These are phyloP conservation scores for Stenolophus ochropezus DNA, from an alignment of 2,888 invertebrate species.

Conservation along the genomic window DNA sequence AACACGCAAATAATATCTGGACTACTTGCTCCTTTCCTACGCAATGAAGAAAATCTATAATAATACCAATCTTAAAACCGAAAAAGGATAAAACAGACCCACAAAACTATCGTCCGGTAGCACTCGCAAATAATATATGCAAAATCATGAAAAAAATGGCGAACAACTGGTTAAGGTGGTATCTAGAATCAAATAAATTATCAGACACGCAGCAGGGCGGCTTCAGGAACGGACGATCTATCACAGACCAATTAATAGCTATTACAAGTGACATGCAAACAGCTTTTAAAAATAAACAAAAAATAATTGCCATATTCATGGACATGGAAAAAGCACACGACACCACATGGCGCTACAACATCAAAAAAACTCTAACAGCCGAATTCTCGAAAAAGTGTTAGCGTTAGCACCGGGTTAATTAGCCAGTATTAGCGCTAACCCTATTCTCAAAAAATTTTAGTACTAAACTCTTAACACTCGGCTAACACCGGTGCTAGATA, in stretches of 20 bases:
- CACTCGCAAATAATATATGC: constrained; percentile 10
- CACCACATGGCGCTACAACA: not conserved
- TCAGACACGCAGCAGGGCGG: constrained; percentile 3
- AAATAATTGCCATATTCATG: constrained; percentile 9
- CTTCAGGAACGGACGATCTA: constrained; percentile 41
- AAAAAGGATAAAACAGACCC: constrained; percentile 17
- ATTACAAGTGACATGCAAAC: constrained; percentile 23
- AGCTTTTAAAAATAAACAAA: constrained; percentile 1
- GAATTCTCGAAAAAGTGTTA: too few relatives aligned
- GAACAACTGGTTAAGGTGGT: constrained; percentile 32
- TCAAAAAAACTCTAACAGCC: not conserved
- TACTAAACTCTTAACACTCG: too few relatives aligned
- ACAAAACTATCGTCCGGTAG: constrained; percentile 27
- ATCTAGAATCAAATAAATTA: constrained; percentile 25
- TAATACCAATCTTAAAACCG: constrained; percentile 13
- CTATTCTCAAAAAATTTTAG: too few relatives aligned
- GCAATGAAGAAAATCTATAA: not conserved
- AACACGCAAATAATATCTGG: too few relatives aligned
- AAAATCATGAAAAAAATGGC: constrained; percentile 36
- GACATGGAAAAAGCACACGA: constrained; percentile 24
- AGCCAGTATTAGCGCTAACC: too few relatives aligned
- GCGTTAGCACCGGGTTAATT: too few relatives aligned
- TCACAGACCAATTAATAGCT: constrained; percentile 26
- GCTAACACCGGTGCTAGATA: too few relatives aligned
- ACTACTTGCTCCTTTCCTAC: not conserved